Percentiles rank a stretch among this genome's conserved stretches.
Evolutionary conservation across 2,797 vertebrate species (phyloP).

Genomic region (Cercopithecus hamlyni): DNA sequence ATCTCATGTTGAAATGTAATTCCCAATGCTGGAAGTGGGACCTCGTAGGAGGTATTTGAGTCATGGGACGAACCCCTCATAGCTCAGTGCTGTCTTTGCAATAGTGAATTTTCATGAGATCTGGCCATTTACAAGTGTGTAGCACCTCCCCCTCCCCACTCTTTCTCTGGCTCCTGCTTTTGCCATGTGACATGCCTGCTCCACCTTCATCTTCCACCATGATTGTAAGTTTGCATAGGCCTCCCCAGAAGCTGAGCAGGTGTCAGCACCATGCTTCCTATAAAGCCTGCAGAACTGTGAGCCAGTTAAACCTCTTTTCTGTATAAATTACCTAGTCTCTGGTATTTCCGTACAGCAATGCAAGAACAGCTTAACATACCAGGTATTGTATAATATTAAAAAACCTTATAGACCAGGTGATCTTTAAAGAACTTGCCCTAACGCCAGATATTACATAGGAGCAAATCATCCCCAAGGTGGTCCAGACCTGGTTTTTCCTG

Average conservation of each 20-base stretch:
- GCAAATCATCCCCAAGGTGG: background rate
- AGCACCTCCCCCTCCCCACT: background rate
- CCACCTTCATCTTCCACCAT: background rate
- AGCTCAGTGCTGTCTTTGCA: background rate
- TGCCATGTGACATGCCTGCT: background rate
- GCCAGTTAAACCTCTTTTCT: background rate
- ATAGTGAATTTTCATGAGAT: background rate
- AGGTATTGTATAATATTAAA: background rate
- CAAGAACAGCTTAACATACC: background rate
- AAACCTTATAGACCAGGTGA: background rate
- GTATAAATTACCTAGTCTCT: background rate
- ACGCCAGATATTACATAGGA: background rate
- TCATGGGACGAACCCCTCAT: background rate
- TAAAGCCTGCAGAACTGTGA: background rate
- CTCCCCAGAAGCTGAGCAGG: background rate
- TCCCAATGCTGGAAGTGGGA: background rate
- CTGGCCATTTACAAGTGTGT: background rate
- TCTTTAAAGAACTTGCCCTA: background rate
- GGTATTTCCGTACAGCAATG: background rate
- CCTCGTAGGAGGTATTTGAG: background rate
- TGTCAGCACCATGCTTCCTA: background rate
- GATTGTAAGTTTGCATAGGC: background rate
- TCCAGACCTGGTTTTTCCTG: background rate
- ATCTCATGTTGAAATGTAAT: background rate
- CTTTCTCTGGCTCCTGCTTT: background rate